Percentiles rank a stretch among this genome's conserved stretches.
Evolutionary conservation across 2,797 vertebrate genomes (phyloP).

Genomic region (Myotis pilosus): DNA sequence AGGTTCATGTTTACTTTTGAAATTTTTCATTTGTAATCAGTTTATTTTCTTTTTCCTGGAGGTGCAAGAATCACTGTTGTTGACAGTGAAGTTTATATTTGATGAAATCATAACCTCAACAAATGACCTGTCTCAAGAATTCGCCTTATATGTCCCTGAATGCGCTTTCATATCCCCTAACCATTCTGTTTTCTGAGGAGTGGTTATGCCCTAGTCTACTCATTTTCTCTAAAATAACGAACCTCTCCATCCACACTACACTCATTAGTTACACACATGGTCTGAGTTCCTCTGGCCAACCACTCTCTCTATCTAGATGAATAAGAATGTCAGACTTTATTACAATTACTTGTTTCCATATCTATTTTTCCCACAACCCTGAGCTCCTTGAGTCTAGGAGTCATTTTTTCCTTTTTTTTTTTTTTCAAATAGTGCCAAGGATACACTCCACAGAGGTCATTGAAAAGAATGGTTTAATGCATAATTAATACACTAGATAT

Average conservation of each 20-base stretch:
- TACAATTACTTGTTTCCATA: not conserved
- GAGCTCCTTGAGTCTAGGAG: not conserved
- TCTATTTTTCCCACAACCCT: not conserved
- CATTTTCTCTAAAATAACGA: not conserved
- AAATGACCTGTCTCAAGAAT: not conserved
- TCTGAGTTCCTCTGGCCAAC: not conserved
- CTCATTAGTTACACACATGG: not conserved
- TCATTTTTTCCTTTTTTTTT: not conserved
- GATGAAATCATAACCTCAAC: not conserved
- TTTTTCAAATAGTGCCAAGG: not conserved
- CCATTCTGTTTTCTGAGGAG: not conserved
- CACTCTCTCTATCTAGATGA: not conserved
- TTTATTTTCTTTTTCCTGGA: not conserved
- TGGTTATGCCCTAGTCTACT: not conserved
- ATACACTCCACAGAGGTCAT: not conserved
- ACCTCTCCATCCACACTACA: accelerated
- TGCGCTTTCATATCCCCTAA: not conserved
- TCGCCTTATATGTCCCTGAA: accelerated
- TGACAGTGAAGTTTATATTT: not conserved
- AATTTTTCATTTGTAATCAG: not conserved
- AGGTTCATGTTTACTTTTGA: not conserved
- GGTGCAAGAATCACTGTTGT: not conserved
- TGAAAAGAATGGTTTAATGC: not conserved
- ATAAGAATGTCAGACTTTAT: not conserved
- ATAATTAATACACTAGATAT: not conserved